Evolutionary conservation across 1,140 invertebrate species (phyloP).

Genomic region (Apis cerana): DNA sequence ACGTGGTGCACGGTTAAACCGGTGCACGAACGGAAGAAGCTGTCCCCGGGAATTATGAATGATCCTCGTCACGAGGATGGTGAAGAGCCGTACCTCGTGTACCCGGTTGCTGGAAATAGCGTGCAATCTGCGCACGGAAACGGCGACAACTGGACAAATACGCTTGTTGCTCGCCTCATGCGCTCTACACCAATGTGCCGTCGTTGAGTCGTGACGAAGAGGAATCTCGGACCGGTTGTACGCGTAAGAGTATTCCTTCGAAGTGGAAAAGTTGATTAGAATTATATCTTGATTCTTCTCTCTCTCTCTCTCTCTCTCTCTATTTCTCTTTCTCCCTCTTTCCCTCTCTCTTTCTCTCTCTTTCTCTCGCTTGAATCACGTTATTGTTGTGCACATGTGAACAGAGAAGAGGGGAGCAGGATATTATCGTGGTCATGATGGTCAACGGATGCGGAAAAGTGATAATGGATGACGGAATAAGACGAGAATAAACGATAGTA

Average conservation of each 20-base stretch:
- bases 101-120: neutral
- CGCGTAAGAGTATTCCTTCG: too few relatives aligned
- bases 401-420: neutral
- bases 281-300: too few relatives aligned
- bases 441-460: slow-evolving; percentile 18
- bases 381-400: neutral
- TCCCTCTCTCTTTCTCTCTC: too few relatives aligned
- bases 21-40: neutral
- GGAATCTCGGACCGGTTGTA: slow-evolving; percentile 1
- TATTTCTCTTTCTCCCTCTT: neutral
- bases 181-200: neutral
- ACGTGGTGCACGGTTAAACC: neutral
- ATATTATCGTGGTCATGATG: slow-evolving; percentile 3
- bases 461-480: slow-evolving; percentile 40
- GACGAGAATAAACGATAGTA: slow-evolving; percentile 38
- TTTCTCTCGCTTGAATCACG: neutral
- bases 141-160: slow-evolving; percentile 16
- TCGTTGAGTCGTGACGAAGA: slow-evolving; percentile 16
- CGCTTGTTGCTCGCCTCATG: neutral
- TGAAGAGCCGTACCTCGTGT: neutral
- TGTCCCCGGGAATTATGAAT: slow-evolving; percentile 31
- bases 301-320: too few relatives aligned
- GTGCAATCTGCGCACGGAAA: slow-evolving; percentile 12
- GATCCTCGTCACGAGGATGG: neutral
- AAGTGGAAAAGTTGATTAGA: too few relatives aligned